These are phyloP conservation scores for Microctenopoma lineatum DNA, from an alignment of 2,797 vertebrate genomes.

Conservation along the genomic window DNA sequence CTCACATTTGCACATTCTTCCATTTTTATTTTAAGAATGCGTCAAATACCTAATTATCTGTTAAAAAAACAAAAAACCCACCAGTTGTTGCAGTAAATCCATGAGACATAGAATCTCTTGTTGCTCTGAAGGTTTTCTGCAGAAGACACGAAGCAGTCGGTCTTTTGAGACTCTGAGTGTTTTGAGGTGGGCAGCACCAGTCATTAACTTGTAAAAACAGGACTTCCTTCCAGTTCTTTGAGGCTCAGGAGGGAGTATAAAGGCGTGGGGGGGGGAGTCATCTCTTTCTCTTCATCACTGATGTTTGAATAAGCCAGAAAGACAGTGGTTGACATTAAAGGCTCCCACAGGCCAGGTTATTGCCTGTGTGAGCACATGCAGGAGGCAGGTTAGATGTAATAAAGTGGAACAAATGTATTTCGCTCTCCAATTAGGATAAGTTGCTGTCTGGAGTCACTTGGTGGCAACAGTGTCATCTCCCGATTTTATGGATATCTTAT, in stretches of 20 bases:
- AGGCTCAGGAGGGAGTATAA: conserved; percentile 46
- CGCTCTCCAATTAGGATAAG: conserved; percentile 63
- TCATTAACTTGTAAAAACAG: conserved; percentile 74
- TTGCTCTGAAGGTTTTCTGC: conserved; percentile 21
- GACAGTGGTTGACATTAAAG: conserved; percentile 66
- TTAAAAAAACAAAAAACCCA: neutral
- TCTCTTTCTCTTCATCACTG: conserved; percentile 57
- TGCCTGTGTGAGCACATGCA: conserved; percentile 66
- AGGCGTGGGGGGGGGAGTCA: conserved; percentile 15
- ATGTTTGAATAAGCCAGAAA: conserved; percentile 71
- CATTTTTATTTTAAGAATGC: neutral
- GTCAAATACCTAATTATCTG: neutral
- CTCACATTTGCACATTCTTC: neutral
- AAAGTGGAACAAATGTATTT: conserved; percentile 76
- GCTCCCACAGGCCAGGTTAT: conserved; percentile 70
- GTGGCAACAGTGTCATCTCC: conserved; percentile 45
- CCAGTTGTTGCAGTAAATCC: neutral
- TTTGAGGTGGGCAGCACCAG: conserved; percentile 46
- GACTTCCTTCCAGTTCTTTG: conserved; percentile 56
- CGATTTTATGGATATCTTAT: conserved; percentile 64
- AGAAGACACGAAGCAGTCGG: neutral
- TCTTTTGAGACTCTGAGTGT: conserved; percentile 29
- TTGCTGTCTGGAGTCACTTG: conserved; percentile 35
- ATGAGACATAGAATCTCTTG: neutral
- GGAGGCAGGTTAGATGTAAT: conserved; percentile 67